Base-by-base conservation (phyloP, 2,797 vertebrate species). In the Phoeniculus purpureus region DNA sequence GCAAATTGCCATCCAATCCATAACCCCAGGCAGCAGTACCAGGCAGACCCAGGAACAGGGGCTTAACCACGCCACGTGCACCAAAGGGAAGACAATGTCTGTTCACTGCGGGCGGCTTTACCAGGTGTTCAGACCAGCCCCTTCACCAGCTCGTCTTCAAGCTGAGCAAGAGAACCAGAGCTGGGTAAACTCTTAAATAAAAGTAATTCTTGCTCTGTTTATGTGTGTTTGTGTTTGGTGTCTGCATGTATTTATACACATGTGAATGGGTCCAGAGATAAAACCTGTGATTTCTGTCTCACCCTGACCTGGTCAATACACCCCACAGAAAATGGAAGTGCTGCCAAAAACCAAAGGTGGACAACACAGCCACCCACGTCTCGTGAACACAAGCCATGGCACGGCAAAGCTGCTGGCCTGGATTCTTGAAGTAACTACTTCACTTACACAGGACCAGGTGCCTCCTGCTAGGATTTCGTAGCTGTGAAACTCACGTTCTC, bases 401-500 rank as follows among this genome's bases (percentile, higher is more conserved):
- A 73, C 60, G 70, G 56, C 2, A 18, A 75, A 89, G 66, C 50
- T 83, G 23, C 40, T 85, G 71, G 55, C 64, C 60, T 94, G 64
- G 12, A 14, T 18, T 81, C 56, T 76, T 66, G 66, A 58, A 85
- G 31, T 59, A 85, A 87, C 23, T 65, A 8, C 60, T 81, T 66
- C 47, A 71, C 93, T 93, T 81, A 72, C 52, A 76, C 22, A 47
- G 54, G 77, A 78, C 80, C 47, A 54, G 21, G 9, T 70, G 68
- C 50, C 54, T 85, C 67, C 67, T 92, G 56, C 58, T 85, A 85
- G 79, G 32, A 71, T 85, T 87, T 83, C 89, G 83, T 84, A 84
- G 80, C 85, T 73, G 21, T 73, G 74, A 95, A 94, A 89, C 29
- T 85, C 56, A 32, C 29, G 40, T 68, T 85, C 85, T 81, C 87